phyloP scores from a whole-genome alignment of 2,113 vertebrate genomes.

The Nibea albiflora region DNA sequence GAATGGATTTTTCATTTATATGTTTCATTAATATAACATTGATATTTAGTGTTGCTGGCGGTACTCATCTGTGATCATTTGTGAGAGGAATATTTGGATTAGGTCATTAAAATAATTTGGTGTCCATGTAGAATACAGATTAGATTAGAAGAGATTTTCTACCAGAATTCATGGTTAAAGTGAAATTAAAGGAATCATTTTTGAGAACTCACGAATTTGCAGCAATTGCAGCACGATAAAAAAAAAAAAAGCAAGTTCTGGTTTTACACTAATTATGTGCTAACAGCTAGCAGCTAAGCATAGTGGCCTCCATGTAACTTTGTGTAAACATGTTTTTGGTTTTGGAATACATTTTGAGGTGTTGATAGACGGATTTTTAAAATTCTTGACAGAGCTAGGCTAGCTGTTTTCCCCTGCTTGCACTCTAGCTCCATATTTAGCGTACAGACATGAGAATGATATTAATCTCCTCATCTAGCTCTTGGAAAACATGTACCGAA shows the following conservation, averaged over 20 bases:
- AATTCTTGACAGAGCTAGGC: not conserved
- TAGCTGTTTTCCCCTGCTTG: not conserved
- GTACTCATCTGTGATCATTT: conserved; percentile 35
- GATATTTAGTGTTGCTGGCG: conserved; percentile 26
- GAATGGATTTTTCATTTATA: conserved; percentile 39
- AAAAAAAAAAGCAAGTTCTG: not conserved
- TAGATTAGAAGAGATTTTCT: conserved; percentile 10
- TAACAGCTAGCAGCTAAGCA: not conserved
- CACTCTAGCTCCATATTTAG: not conserved
- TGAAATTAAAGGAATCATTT: conserved; percentile 9
- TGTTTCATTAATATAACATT: conserved; percentile 45
- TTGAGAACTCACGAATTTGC: not conserved
- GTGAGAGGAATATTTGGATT: not conserved
- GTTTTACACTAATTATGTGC: not conserved
- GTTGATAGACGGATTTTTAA: not conserved
- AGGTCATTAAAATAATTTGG: conserved; percentile 39
- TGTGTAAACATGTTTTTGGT: no score
- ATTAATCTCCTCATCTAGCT: not conserved
- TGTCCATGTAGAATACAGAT: conserved; percentile 20
- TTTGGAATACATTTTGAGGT: no score
- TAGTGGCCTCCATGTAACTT: not conserved
- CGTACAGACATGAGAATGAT: not conserved
- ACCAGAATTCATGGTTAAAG: not conserved
- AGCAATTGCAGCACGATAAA: no score
- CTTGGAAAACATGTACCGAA: not conserved